phyloP scores from a whole-genome alignment of 1,140 invertebrate species.

The Brachionus paranguensis region DNA sequence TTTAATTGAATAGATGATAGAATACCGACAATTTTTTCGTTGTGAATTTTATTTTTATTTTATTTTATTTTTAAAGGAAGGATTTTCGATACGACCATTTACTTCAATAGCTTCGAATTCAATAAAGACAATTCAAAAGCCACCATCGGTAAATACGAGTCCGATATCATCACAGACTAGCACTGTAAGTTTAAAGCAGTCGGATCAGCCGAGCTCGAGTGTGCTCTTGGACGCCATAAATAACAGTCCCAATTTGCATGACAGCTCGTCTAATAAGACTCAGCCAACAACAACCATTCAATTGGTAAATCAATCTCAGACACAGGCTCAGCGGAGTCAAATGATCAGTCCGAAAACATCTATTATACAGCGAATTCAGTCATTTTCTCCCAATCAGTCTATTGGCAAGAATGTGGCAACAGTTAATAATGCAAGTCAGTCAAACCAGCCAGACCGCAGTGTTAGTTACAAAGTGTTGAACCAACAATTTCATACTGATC shows the following conservation, averaged over 20 bases:
- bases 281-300: not conserved
- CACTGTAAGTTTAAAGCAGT: not conserved
- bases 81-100: not conserved
- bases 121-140: constrained; percentile 11
- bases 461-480: not conserved
- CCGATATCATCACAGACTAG: not conserved
- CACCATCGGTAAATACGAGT: not conserved
- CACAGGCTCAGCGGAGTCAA: not conserved
- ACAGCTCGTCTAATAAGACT: not conserved
- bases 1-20: too few relatives aligned
- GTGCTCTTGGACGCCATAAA: not conserved
- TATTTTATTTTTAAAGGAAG: not conserved
- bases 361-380: constrained; percentile 10
- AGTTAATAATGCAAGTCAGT: not conserved
- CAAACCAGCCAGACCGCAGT: not conserved
- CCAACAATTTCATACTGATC: not conserved
- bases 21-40: too few relatives aligned
- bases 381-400: not conserved
- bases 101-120: not conserved
- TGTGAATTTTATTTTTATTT: not conserved
- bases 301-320: not conserved
- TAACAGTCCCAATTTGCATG: not conserved
- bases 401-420: not conserved
- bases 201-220: not conserved
- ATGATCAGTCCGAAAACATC: not conserved